phyloP scores from a whole-genome alignment of 2,113 vertebrate species.

The Thinocorus orbignyianus region DNA sequence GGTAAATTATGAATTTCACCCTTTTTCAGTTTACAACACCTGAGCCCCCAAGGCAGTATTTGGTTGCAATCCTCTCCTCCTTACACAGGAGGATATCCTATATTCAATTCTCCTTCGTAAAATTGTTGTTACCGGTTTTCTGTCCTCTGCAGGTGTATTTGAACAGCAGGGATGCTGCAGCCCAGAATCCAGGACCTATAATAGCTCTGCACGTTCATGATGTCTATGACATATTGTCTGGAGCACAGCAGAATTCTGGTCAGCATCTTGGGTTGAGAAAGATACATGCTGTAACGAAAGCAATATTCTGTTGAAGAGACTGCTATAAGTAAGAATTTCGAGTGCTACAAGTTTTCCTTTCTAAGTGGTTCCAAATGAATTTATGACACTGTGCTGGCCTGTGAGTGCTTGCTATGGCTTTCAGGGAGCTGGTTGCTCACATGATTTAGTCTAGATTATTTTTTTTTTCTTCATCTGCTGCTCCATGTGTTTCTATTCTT shows the following conservation, averaged over 20 bases:
- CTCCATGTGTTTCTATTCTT: background rate
- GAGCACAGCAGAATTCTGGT: slow-evolving; percentile 1
- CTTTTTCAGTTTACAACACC: background rate
- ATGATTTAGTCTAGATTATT: background rate
- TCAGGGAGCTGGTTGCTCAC: background rate
- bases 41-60: slow-evolving; percentile 4
- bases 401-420: background rate
- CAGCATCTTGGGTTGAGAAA: background rate
- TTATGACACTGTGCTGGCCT: background rate
- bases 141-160: background rate
- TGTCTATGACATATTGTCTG: slow-evolving; percentile 9
- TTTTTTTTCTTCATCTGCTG: background rate
- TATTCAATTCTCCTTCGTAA: too few species aligned
- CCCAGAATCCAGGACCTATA: background rate
- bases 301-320: background rate
- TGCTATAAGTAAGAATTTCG: background rate
- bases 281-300: background rate
- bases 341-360: background rate
- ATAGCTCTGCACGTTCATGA: background rate
- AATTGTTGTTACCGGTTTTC: slow-evolving; percentile 31
- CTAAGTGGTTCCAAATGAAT: slow-evolving; percentile 11
- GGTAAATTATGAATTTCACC: background rate
- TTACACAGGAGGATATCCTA: too few species aligned
- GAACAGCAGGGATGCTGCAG: background rate
- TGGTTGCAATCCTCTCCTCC: background rate